Evolutionary conservation across 2,797 vertebrate genomes (phyloP).

Genomic region (Hydrocynus forskahlii): DNA sequence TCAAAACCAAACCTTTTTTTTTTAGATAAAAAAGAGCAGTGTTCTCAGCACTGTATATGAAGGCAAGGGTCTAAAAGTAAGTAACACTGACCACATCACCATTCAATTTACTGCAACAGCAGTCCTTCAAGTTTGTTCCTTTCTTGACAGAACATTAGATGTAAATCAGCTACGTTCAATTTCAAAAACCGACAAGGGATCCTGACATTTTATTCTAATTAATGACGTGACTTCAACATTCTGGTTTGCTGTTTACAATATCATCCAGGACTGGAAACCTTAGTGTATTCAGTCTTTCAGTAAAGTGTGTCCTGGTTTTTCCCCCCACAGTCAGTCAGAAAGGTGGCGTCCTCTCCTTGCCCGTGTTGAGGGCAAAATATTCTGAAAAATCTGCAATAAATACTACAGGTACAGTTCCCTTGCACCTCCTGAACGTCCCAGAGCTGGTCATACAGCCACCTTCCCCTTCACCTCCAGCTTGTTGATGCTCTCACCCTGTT

Average conservation of each 20-base stretch:
- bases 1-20: conserved; percentile 2
- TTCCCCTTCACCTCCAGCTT: conserved; percentile 62
- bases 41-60: conserved; percentile 2
- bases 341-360: conserved; percentile 9
- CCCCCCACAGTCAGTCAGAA: background rate
- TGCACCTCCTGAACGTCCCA: background rate
- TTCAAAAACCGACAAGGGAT: background rate
- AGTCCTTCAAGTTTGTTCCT: background rate
- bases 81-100: conserved; percentile 15
- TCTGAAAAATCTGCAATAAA: conserved; percentile 9
- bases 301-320: background rate
- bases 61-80: background rate
- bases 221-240: background rate
- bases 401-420: conserved; percentile 12
- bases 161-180: background rate
- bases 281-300: background rate
- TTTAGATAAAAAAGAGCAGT: background rate
- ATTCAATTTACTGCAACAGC: conserved; percentile 1
- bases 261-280: background rate
- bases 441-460: conserved; percentile 54
- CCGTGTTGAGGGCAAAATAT: too few relatives aligned
- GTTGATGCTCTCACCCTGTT: conserved; percentile 67
- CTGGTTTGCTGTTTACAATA: background rate
- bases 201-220: background rate
- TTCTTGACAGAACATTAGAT: background rate